phyloP scores from a whole-genome alignment of 2,113 vertebrate genomes.

The Brevimyrus niger region DNA sequence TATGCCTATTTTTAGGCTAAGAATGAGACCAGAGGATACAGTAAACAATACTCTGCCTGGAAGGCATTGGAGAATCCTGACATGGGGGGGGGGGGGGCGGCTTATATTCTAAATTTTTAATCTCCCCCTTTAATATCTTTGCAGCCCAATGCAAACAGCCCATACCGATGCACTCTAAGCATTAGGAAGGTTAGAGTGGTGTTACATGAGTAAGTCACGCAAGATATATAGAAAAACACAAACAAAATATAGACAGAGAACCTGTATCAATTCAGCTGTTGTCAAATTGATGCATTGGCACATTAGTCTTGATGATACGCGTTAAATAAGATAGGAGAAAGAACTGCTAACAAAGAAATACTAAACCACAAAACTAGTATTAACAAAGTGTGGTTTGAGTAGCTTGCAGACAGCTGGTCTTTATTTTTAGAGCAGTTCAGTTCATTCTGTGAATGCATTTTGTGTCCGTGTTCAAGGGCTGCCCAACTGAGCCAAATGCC shows the following conservation, averaged over 20 bases:
- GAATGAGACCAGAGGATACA: constrained; percentile 17
- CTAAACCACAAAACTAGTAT: neutral
- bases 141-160: constrained; percentile 2
- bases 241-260: neutral
- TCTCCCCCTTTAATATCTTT: constrained; percentile 1
- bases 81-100: neutral
- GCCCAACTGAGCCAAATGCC: constrained; percentile 72
- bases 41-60: constrained; percentile 1
- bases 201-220: neutral
- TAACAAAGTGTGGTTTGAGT: constrained; percentile 5
- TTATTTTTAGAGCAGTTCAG: constrained; percentile 45
- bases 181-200: neutral
- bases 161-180: neutral
- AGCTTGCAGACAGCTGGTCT: neutral
- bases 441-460: constrained; percentile 38
- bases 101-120: constrained; percentile 18
- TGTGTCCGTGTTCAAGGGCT: constrained; percentile 53
- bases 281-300: neutral
- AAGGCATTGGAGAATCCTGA: constrained; percentile 18
- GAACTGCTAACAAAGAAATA: constrained; percentile 12
- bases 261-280: neutral
- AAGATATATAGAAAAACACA: neutral
- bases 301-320: neutral
- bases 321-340: constrained; percentile 26
- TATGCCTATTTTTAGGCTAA: constrained; percentile 26